phyloP scores from a whole-genome alignment of 2,888 invertebrate genomes.

The Limnephilus rhombicus region DNA sequence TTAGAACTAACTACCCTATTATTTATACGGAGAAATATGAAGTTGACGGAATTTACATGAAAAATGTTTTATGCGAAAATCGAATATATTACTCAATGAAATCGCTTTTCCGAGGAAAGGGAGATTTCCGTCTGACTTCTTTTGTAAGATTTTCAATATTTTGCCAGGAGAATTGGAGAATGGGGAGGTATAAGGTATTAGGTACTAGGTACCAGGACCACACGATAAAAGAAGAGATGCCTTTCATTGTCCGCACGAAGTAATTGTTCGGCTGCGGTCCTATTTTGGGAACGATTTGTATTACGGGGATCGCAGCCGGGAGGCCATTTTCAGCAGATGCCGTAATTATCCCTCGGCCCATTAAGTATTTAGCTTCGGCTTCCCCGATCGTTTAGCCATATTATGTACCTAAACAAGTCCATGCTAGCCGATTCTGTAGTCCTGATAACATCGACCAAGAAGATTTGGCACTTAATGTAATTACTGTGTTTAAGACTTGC shows the following conservation, averaged over 20 bases:
- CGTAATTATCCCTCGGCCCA: slow-evolving; percentile 63
- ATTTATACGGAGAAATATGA: neutral
- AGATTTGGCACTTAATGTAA: slow-evolving; percentile 14
- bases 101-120: neutral
- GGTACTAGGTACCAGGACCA: slow-evolving; percentile 44
- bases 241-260: slow-evolving; percentile 57
- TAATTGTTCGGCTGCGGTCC: slow-evolving; percentile 58
- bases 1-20: neutral
- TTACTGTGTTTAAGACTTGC: slow-evolving; percentile 34
- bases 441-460: slow-evolving; percentile 16
- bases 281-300: slow-evolving; percentile 65
- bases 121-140: neutral
- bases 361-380: slow-evolving; percentile 62
- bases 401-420: slow-evolving; percentile 30
- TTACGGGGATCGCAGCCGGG: slow-evolving; percentile 56
- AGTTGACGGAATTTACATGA: neutral
- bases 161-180: slow-evolving; percentile 56
- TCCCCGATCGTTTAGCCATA: slow-evolving; percentile 47
- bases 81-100: neutral
- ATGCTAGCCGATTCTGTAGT: slow-evolving; percentile 26
- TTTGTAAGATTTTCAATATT: slow-evolving; percentile 61
- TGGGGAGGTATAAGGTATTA: neutral
- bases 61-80: neutral
- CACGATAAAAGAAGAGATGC: slow-evolving; percentile 62
- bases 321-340: slow-evolving; percentile 63